Base-by-base conservation (phyloP, 2,797 vertebrate species). In the Rachycentron canadum region DNA sequence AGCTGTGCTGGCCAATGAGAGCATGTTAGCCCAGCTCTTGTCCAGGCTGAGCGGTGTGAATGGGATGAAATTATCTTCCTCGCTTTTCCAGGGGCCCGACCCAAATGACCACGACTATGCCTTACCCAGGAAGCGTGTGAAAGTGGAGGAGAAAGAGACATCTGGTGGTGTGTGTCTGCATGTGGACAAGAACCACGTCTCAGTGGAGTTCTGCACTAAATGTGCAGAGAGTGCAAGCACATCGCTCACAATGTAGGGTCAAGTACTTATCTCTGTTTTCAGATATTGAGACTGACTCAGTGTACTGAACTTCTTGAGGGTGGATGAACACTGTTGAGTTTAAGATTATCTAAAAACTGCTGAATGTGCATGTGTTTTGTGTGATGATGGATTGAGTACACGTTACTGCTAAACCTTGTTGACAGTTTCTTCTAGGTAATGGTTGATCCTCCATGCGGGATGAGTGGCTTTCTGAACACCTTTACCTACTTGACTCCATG, bases 401-500 rank as follows among this genome's bases (percentile, higher is more conserved):
- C 95, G 93, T 98, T 97, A 97, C 97, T 99, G 97, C 97, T 99
- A 99, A 99, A 98, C 96, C 91, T 94, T 99, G 96, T 98, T 97
- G 97, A 97, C 96, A 99, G 98, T 99, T 99, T 99, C 95, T 99
- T 97, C 97, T 98, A 99, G 98, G 97, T 99, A 86, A 82, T 89
- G 96, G 95, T 97, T 97, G 97, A 94, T 96, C 96, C 96, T 93
- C 96, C 97, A 96, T 96, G 96, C 95, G 95, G 96, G 96, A 95
- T 96, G 97, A 96, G 92, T 95, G 96, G 96, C 95, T 97, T 96
- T 96, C 96, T 96, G 97, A 97, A 95, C 96, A 95, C 94, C 97
- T 95, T 95, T 95, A 94, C 93, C 97, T 95, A 95, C 96, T 93
- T 96, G 96, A 95, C 96, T 95, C 96, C 96, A 96, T 98, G 98